phyloP scores from a whole-genome alignment of 2,113 vertebrate genomes.

The Coptodon bakossiorum region DNA sequence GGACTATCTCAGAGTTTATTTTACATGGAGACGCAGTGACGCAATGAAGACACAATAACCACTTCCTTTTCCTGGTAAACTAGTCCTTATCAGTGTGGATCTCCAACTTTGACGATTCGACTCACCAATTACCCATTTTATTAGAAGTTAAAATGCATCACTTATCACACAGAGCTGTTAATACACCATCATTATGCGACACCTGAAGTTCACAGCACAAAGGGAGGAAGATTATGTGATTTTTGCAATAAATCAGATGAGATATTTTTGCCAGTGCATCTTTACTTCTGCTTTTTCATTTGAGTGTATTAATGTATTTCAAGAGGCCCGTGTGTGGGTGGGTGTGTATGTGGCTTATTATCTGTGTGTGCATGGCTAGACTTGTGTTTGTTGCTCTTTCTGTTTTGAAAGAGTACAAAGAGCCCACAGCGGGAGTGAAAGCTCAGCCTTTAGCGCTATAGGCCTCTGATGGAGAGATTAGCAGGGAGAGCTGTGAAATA shows the following conservation, averaged over 20 bases:
- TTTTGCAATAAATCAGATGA: constrained; percentile 25
- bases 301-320: constrained; percentile 30
- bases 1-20: background rate
- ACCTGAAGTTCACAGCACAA: constrained; percentile 12
- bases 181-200: background rate
- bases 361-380: background rate
- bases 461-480: constrained; percentile 60
- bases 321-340: background rate
- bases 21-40: background rate
- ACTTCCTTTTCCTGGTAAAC: background rate
- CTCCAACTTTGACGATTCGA: constrained; percentile 3
- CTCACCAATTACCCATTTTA: constrained; percentile 22
- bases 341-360: constrained; percentile 5
- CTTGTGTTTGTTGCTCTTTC: constrained; percentile 31
- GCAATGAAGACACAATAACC: background rate
- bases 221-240: background rate
- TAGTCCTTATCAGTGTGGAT: constrained; percentile 23
- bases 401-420: constrained; percentile 48
- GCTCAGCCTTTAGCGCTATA: constrained; percentile 41
- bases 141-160: constrained; percentile 28
- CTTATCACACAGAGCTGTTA: constrained; percentile 35
- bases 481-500: constrained; percentile 40
- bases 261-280: constrained; percentile 23
- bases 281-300: constrained; percentile 23
- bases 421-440: constrained; percentile 37